Evolutionary conservation across 2,797 vertebrate species (phyloP).

Genomic region (Trichosurus vulpecula): DNA sequence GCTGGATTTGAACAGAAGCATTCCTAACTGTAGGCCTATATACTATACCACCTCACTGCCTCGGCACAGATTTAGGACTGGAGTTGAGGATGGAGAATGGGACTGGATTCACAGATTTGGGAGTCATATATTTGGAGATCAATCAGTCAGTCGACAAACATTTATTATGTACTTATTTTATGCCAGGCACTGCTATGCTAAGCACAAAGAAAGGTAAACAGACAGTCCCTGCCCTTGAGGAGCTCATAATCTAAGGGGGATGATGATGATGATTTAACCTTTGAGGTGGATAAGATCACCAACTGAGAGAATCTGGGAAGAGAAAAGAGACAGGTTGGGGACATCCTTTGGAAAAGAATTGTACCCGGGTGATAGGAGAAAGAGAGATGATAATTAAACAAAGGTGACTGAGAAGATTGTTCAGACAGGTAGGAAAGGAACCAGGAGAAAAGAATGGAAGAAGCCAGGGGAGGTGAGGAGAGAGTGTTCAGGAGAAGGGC

Average conservation of each 20-base stretch:
- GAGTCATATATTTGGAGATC: background rate
- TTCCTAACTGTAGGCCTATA: background rate
- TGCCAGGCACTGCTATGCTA: background rate
- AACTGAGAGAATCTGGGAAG: background rate
- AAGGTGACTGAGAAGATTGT: background rate
- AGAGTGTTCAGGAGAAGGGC: background rate
- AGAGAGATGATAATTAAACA: background rate
- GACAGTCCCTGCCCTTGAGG: background rate
- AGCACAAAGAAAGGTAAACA: background rate
- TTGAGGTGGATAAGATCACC: background rate
- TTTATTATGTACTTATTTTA: background rate
- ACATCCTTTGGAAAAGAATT: background rate
- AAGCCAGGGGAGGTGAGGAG: background rate
- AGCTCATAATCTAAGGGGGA: background rate
- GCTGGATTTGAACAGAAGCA: background rate
- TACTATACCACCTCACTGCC: background rate
- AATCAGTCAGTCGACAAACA: background rate
- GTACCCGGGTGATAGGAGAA: background rate
- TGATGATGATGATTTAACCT: background rate
- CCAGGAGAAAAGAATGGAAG: background rate
- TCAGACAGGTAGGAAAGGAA: background rate
- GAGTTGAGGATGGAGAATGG: background rate
- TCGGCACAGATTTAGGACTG: background rate
- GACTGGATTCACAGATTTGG: background rate
- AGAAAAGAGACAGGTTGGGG: background rate